Evolutionary conservation across 2,888 invertebrate genomes (phyloP).

Genomic region (Ametastegia equiseti): DNA sequence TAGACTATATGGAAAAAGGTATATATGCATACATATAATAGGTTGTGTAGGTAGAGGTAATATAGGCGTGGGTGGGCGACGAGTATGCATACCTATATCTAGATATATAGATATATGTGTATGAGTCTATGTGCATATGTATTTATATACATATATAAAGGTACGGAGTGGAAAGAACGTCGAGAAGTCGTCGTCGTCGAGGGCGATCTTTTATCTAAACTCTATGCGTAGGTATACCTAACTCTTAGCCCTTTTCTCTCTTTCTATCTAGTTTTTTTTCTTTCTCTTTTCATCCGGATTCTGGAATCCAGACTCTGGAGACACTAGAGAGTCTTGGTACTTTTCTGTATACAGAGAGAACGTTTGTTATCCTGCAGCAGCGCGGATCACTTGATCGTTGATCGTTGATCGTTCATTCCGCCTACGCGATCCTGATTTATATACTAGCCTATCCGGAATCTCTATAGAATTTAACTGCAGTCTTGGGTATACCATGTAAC

Average conservation of each 20-base stretch:
- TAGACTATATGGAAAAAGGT: constrained; percentile 18
- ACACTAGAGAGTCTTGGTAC: not conserved
- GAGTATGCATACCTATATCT: too few species aligned
- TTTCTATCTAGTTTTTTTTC: too few species aligned
- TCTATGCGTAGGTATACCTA: not conserved
- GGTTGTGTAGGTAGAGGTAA: constrained; percentile 16
- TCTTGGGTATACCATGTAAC: too few species aligned
- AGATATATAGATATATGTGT: too few species aligned
- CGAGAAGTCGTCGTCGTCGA: not conserved
- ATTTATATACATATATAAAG: too few species aligned
- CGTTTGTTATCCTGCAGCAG: not conserved
- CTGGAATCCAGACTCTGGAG: constrained; percentile 16
- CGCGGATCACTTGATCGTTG: not conserved
- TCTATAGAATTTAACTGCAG: too few species aligned
- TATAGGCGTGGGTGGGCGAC: constrained; percentile 18
- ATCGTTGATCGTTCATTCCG: not conserved
- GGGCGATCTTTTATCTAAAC: constrained; percentile 22
- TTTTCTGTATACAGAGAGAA: not conserved
- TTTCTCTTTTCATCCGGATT: too few species aligned
- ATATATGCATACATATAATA: not conserved
- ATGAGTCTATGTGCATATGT: too few species aligned
- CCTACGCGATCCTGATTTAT: too few species aligned
- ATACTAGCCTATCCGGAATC: too few species aligned
- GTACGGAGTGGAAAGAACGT: not conserved
- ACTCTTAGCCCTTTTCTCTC: not conserved